Percentiles rank a stretch among this genome's conserved stretches.
phyloP scores from a whole-genome alignment of 2,888 invertebrate species.

The Morinoia aosen region DNA sequence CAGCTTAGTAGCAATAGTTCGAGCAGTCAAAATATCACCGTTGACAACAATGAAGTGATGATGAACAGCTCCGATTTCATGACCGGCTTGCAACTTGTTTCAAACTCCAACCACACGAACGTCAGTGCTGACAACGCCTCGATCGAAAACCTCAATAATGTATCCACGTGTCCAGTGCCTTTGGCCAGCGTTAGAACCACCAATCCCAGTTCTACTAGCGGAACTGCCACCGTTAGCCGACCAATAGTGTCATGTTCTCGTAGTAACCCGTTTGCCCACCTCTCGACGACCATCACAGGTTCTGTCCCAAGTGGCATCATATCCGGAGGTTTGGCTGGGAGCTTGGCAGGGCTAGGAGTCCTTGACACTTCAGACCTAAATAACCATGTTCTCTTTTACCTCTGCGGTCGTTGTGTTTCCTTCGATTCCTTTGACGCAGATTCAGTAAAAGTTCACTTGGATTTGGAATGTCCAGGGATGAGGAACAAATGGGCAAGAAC shows the following conservation, averaged over 20 bases:
- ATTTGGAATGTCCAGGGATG: conserved; percentile 64
- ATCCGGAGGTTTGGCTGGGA: conserved; percentile 37
- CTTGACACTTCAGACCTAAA: conserved; percentile 60
- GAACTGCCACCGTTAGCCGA: not conserved
- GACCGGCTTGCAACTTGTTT: not conserved
- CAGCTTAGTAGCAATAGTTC: conserved; percentile 16
- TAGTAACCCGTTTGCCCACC: conserved; percentile 37
- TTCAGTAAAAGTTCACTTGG: conserved; percentile 62
- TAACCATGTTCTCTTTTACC: conserved; percentile 63
- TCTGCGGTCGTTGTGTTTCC: conserved; percentile 65
- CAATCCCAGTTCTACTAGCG: not conserved
- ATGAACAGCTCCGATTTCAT: conserved; percentile 2
- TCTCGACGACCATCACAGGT: conserved; percentile 45
- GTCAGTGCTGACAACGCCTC: not conserved
- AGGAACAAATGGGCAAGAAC: conserved; percentile 63
- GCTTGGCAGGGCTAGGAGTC: conserved; percentile 53
- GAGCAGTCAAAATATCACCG: conserved; percentile 19
- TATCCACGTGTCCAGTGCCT: not conserved
- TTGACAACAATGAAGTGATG: not conserved
- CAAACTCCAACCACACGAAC: not conserved
- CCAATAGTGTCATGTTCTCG: conserved; percentile 19
- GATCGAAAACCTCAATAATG: not conserved
- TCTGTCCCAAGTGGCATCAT: conserved; percentile 35
- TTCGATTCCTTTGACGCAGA: conserved; percentile 66
- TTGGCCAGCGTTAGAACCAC: conserved; percentile 17